Evolutionary conservation across 2,797 vertebrate species (phyloP).

Genomic region (Rhynchonycteris naso): DNA sequence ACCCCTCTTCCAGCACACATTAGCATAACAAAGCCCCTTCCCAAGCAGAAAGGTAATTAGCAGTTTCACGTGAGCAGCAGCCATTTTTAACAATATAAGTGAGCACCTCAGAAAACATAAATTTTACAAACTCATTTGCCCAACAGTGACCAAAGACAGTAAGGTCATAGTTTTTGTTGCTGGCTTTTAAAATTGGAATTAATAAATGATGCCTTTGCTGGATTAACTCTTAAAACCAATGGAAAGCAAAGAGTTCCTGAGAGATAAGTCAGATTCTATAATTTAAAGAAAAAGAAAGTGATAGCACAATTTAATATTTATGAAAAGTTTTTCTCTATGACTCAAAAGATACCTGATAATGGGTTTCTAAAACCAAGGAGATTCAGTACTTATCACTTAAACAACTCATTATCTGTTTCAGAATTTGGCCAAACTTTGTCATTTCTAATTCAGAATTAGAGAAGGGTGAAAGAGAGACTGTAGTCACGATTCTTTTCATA

Average conservation of each 20-base stretch:
- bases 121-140: no score
- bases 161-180: not conserved
- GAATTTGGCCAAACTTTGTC: slow-evolving; percentile 41
- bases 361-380: slow-evolving; percentile 68
- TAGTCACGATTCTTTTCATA: not conserved
- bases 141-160: not conserved
- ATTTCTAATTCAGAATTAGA: slow-evolving; percentile 58
- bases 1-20: no score
- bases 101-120: no score
- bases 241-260: slow-evolving; percentile 54
- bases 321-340: slow-evolving; percentile 55
- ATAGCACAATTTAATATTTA: slow-evolving; percentile 67
- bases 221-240: slow-evolving; percentile 63
- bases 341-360: slow-evolving; percentile 68
- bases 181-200: slow-evolving; percentile 37
- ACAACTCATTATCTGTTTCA: slow-evolving; percentile 69
- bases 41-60: no score
- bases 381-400: slow-evolving; percentile 75
- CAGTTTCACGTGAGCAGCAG: no score
- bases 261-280: slow-evolving; percentile 45
- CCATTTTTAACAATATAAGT: no score
- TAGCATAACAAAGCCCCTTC: no score
- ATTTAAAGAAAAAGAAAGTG: slow-evolving; percentile 58
- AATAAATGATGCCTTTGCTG: slow-evolving; percentile 43
- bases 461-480: not conserved